Evolutionary conservation across 1,140 invertebrate species (phyloP).

Genomic region (Spodoptera frugiperda): DNA sequence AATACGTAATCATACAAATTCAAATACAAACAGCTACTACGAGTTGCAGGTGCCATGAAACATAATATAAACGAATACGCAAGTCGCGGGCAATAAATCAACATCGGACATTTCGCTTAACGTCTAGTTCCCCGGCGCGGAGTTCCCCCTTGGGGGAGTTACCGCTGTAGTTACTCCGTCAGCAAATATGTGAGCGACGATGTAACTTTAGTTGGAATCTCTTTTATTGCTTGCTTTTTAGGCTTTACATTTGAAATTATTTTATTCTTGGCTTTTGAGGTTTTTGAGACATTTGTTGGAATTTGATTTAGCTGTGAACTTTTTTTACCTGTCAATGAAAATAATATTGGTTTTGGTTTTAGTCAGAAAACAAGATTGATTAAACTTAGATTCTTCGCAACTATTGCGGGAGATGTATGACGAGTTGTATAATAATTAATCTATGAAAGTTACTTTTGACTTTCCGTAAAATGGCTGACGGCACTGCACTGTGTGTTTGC

Average conservation of each 20-base stretch:
- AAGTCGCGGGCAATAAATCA: slow-evolving; percentile 39
- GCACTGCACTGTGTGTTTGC: too few relatives aligned
- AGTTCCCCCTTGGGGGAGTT: background rate
- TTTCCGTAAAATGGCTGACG: too few relatives aligned
- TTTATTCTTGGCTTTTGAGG: too few relatives aligned
- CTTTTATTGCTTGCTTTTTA: slow-evolving; percentile 12
- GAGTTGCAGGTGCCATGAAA: slow-evolving; percentile 3
- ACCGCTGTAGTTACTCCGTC: slow-evolving; percentile 7
- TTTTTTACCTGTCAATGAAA: too few relatives aligned
- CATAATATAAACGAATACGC: slow-evolving; percentile 28
- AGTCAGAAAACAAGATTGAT: too few relatives aligned
- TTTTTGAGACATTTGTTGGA: too few relatives aligned
- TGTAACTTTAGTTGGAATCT: slow-evolving; percentile 14
- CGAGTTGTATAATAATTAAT: too few relatives aligned
- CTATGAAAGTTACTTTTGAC: too few relatives aligned
- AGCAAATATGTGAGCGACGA: slow-evolving; percentile 20
- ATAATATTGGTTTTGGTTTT: too few relatives aligned
- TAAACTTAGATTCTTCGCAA: too few relatives aligned
- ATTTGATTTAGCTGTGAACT: too few relatives aligned
- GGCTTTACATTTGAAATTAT: background rate
- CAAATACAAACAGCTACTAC: slow-evolving; percentile 16
- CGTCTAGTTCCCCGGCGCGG: slow-evolving; percentile 25
- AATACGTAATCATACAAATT: slow-evolving; percentile 10
- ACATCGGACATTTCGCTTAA: slow-evolving; percentile 40
- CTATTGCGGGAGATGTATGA: too few relatives aligned